phyloP scores from a whole-genome alignment of 2,113 vertebrate species.

The Micromys minutus region DNA sequence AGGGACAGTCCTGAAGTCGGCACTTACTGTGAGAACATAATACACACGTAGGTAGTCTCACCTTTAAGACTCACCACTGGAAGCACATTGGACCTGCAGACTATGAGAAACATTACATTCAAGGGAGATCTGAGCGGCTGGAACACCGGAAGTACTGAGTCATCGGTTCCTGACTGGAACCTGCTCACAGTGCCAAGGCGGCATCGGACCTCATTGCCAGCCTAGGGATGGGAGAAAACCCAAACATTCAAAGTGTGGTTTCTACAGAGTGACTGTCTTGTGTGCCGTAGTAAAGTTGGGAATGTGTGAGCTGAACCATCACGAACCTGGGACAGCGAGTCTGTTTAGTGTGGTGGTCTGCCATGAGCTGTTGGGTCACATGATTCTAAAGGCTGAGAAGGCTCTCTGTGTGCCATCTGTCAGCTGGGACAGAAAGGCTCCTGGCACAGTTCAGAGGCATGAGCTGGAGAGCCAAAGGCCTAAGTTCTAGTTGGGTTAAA shows the following conservation, averaged over 20 bases:
- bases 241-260: not conserved
- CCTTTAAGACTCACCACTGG: not conserved
- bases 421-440: not conserved
- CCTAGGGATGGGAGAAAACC: not conserved
- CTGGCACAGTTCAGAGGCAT: not conserved
- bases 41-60: fast-evolving
- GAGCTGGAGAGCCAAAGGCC: not conserved
- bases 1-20: not conserved
- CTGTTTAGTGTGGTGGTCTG: not conserved
- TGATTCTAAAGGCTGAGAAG: not conserved
- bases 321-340: not conserved
- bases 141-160: not conserved
- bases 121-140: not conserved
- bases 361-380: not conserved
- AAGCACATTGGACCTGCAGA: not conserved
- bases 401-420: not conserved
- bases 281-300: not conserved
- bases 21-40: not conserved
- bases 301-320: not conserved
- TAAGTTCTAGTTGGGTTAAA: not conserved
- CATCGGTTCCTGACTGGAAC: too few relatives aligned
- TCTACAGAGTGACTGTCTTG: not conserved
- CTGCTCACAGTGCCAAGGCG: not conserved
- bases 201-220: not conserved
- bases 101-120: not conserved